Evolutionary conservation across 2,797 vertebrate genomes (phyloP).

Genomic region (Chaenodraco wilsoni): DNA sequence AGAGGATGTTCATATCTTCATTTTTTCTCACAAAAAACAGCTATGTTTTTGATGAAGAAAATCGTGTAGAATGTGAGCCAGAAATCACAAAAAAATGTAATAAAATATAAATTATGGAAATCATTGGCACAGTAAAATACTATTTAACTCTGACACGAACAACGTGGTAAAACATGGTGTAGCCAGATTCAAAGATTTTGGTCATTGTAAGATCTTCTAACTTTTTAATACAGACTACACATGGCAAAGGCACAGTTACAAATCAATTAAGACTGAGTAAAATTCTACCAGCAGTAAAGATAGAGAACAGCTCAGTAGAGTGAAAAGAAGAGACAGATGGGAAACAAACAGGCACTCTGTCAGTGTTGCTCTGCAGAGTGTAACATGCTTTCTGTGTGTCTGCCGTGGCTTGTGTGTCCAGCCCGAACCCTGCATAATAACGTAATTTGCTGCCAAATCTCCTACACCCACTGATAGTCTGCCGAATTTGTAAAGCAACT

Average conservation of each 20-base stretch:
- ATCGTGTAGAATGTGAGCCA: constrained; percentile 11
- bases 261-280: constrained; percentile 70
- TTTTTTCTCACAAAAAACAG: neutral
- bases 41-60: neutral
- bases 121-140: constrained; percentile 5
- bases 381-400: constrained; percentile 57
- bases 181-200: constrained; percentile 21
- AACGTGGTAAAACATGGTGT: constrained; percentile 13
- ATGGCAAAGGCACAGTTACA: constrained; percentile 61
- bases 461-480: constrained; percentile 57
- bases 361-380: constrained; percentile 67
- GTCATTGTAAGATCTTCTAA: constrained; percentile 36
- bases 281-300: constrained; percentile 61
- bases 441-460: constrained; percentile 59
- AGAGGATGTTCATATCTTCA: too few species aligned
- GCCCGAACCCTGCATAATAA: constrained; percentile 51
- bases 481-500: constrained; percentile 36
- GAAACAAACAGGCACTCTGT: constrained; percentile 66
- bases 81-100: constrained; percentile 7
- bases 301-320: constrained; percentile 53
- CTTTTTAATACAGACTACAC: constrained; percentile 39
- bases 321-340: constrained; percentile 70
- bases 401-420: constrained; percentile 43
- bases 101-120: constrained; percentile 4
- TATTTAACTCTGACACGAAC: constrained; percentile 12